Evolutionary conservation across 1,140 invertebrate species (phyloP).

Genomic region (Sycophila sp.): DNA sequence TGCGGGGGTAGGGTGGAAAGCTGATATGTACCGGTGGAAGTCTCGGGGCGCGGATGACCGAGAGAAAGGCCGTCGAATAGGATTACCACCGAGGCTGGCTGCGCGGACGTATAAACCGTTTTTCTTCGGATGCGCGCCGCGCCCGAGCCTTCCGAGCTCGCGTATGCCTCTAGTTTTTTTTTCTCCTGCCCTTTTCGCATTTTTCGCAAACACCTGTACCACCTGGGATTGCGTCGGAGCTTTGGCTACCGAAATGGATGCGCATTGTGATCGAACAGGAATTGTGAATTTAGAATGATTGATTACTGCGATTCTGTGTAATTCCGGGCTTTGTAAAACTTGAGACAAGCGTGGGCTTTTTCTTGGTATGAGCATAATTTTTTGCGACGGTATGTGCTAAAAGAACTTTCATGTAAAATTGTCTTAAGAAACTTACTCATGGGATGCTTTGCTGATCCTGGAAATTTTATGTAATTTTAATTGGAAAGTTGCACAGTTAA

Average conservation of each 20-base stretch:
- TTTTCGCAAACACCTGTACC: too few species aligned
- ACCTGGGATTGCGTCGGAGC: constrained; percentile 1
- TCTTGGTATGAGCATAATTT: too few species aligned
- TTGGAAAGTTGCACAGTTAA: too few species aligned
- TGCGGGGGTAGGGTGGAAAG: constrained; percentile 46
- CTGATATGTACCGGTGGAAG: constrained; percentile 17
- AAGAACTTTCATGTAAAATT: background rate
- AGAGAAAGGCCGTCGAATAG: constrained; percentile 5
- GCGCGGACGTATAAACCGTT: constrained; percentile 5
- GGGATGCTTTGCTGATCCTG: too few species aligned
- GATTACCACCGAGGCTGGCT: constrained; percentile 13
- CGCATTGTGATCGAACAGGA: background rate
- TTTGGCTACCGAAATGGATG: background rate
- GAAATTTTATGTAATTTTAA: too few species aligned
- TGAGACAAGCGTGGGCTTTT: too few species aligned
- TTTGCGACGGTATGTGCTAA: background rate
- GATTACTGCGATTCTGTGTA: background rate
- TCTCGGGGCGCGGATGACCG: constrained; percentile 23
- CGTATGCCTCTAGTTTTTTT: background rate
- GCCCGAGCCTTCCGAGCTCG: background rate
- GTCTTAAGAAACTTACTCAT: background rate
- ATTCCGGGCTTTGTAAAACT: too few species aligned
- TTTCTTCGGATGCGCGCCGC: constrained; percentile 11
- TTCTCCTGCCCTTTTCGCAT: too few species aligned
- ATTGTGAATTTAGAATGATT: background rate